phyloP scores from a whole-genome alignment of 1,140 invertebrate species.

The Brachionus plicatilis region DNA sequence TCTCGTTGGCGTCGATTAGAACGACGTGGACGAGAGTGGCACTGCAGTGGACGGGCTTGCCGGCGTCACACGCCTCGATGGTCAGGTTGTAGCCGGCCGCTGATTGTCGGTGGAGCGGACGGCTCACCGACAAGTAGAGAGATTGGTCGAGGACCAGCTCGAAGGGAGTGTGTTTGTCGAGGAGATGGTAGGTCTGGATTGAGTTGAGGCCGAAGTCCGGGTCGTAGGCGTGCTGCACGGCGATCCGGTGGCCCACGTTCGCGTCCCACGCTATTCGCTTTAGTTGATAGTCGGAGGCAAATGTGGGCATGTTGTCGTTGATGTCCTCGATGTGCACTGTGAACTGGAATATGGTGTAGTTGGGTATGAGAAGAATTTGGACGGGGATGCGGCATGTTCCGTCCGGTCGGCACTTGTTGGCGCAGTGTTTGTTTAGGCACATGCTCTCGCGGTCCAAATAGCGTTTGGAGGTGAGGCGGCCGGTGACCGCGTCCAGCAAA shows the following conservation, averaged over 20 bases:
- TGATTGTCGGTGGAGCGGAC: neutral
- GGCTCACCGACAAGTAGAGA: neutral
- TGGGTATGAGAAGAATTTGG: neutral
- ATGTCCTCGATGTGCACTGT: slow-evolving; percentile 25
- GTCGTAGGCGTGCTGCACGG: neutral
- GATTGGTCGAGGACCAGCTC: neutral
- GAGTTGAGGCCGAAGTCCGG: neutral
- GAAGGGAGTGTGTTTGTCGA: neutral
- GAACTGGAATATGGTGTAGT: neutral
- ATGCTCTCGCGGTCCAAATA: slow-evolving; percentile 28
- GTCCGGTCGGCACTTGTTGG: neutral
- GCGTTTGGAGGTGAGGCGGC: slow-evolving; percentile 13
- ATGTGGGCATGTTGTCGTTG: neutral
- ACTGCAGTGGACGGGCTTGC: neutral
- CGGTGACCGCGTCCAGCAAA: slow-evolving; percentile 22
- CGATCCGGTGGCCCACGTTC: neutral
- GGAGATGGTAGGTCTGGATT: neutral
- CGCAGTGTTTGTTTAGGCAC: slow-evolving; percentile 23
- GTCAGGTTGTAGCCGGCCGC: neutral
- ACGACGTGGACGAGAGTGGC: neutral
- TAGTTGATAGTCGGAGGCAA: neutral
- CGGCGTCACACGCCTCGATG: slow-evolving; percentile 3
- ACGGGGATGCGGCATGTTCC: neutral
- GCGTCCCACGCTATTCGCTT: neutral
- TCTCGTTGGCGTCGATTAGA: slow-evolving; percentile 2